phyloP scores from a whole-genome alignment of 2,113 vertebrate genomes.

The Neotoma lepida region DNA sequence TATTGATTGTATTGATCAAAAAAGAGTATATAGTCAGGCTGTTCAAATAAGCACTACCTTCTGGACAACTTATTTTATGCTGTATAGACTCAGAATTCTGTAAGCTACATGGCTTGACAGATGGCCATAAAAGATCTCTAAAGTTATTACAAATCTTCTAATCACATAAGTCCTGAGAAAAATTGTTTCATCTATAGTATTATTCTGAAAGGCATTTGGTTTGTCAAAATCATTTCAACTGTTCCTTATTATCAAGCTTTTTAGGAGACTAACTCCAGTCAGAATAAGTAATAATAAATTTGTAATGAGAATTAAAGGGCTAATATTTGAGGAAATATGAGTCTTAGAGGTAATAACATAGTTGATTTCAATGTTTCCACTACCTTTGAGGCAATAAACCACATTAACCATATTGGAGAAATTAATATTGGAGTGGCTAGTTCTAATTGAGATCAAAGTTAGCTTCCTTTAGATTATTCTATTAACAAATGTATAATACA shows the following conservation, averaged over 20 bases:
- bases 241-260: background rate
- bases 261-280: background rate
- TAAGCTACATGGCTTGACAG: background rate
- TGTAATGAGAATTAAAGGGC: background rate
- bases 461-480: conserved; percentile 14
- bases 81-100: background rate
- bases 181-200: background rate
- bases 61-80: background rate
- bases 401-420: background rate
- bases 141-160: background rate
- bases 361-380: background rate
- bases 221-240: background rate
- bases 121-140: conserved; percentile 16
- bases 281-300: background rate
- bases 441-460: background rate
- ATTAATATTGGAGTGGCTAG: background rate
- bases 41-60: background rate
- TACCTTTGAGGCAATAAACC: background rate
- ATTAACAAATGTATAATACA: background rate
- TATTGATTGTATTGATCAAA: background rate
- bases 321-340: conserved; percentile 10
- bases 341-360: background rate
- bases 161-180: background rate
- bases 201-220: background rate
- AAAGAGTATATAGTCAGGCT: background rate